These are phyloP conservation scores for Aethes cnicana DNA, from an alignment of 2,888 invertebrate species.

Conservation along the genomic window DNA sequence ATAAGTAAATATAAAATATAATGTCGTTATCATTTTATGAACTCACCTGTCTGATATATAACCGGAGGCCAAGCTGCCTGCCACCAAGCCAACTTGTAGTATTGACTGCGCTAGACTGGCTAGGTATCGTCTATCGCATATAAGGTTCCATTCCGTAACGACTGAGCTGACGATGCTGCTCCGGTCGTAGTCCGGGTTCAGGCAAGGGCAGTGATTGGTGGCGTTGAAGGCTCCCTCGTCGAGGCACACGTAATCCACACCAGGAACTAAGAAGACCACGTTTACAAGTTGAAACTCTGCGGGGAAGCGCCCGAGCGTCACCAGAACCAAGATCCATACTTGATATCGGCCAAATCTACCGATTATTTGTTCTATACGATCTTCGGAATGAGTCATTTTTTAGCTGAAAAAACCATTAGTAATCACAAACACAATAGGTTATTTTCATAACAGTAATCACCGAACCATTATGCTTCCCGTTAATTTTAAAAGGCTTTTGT, in stretches of 20 bases:
- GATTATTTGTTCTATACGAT: conserved; percentile 69
- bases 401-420: conserved; percentile 6
- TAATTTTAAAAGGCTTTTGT: too few relatives aligned
- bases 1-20: too few relatives aligned
- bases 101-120: conserved; percentile 81
- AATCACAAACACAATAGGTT: not conserved
- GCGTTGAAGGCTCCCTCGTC: conserved; percentile 56
- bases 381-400: conserved; percentile 40
- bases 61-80: conserved; percentile 80
- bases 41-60: conserved; percentile 74
- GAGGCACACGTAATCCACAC: conserved; percentile 72
- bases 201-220: conserved; percentile 68
- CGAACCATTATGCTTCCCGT: too few relatives aligned
- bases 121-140: conserved; percentile 79
- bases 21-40: not conserved
- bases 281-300: conserved; percentile 81
- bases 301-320: conserved; percentile 78
- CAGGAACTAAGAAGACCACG: conserved; percentile 81
- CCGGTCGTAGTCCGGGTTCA: conserved; percentile 77
- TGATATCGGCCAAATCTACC: conserved; percentile 82
- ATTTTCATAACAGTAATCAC: too few relatives aligned
- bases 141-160: conserved; percentile 83
- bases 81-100: conserved; percentile 80
- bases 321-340: conserved; percentile 71
- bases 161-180: conserved; percentile 80